Percentiles rank a stretch among this genome's conserved stretches.
Evolutionary conservation across 1,140 invertebrate species (phyloP).

Genomic region (Xylocopa sonorina): DNA sequence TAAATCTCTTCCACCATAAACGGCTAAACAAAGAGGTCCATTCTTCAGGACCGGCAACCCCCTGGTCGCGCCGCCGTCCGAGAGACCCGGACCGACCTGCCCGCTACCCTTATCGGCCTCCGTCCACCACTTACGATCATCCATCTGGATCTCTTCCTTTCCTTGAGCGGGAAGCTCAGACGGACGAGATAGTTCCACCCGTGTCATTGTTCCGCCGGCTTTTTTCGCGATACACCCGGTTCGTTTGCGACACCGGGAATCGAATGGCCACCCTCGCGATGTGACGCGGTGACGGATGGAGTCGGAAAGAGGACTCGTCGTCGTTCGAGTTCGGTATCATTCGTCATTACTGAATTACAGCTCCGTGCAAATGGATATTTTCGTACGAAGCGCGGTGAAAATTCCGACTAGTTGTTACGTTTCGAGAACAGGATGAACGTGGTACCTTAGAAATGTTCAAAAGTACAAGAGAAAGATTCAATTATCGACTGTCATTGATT

Average conservation of each 20-base stretch:
- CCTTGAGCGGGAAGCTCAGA: slow-evolving; percentile 46
- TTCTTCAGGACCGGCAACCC: slow-evolving; percentile 73
- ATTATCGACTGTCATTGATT: neutral
- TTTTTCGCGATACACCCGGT: slow-evolving; percentile 64
- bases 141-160: slow-evolving; percentile 76
- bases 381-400: too few relatives aligned
- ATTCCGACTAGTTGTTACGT: too few relatives aligned
- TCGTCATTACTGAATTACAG: too few relatives aligned
- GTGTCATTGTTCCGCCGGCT: slow-evolving; percentile 54
- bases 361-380: too few relatives aligned
- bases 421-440: too few relatives aligned
- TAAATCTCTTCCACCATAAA: slow-evolving; percentile 82
- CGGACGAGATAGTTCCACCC: slow-evolving; percentile 46
- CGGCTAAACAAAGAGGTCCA: slow-evolving; percentile 82
- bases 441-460: too few relatives aligned
- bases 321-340: too few relatives aligned
- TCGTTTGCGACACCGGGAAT: neutral
- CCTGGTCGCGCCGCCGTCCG: slow-evolving; percentile 27
- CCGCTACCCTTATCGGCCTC: slow-evolving; percentile 75
- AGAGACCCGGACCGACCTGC: slow-evolving; percentile 29
- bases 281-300: slow-evolving; percentile 11
- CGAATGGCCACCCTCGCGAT: neutral
- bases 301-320: neutral
- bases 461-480: too few relatives aligned
- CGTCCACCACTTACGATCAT: slow-evolving; percentile 79